Conservation (phyloP, 2,797 vertebrate species). For the Rhyacichthys aspro region DNA sequence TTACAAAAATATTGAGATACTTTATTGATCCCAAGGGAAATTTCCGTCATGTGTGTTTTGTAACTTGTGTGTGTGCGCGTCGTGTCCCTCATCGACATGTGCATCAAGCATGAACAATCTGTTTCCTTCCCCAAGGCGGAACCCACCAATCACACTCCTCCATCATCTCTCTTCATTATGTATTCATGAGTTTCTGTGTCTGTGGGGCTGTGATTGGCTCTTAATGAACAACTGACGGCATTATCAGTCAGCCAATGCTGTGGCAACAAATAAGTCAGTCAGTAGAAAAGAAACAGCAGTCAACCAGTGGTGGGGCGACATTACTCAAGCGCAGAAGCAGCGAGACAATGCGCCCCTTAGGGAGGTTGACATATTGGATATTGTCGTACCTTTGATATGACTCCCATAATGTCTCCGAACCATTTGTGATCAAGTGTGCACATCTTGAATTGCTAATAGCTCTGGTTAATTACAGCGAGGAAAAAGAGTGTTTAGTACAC, state of each 20-base stretch:
- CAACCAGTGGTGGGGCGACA: constrained; percentile 54
- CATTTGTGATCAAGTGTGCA: constrained; percentile 47
- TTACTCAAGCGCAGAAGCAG: constrained; percentile 58
- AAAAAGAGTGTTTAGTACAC: constrained; percentile 40
- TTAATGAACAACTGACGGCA: constrained; percentile 74
- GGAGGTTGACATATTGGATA: constrained; percentile 62
- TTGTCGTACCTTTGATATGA: constrained; percentile 55
- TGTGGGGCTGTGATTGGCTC: constrained; percentile 74
- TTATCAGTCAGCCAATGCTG: constrained; percentile 70
- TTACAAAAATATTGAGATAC: no score
- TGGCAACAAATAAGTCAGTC: constrained; percentile 69
- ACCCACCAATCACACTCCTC: constrained; percentile 66
- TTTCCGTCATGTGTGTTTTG: neutral
- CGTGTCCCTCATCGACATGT: constrained; percentile 24
- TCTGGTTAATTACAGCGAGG: constrained; percentile 56
- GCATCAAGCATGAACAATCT: constrained; percentile 58
- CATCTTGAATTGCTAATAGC: constrained; percentile 48
- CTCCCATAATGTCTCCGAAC: constrained; percentile 43
- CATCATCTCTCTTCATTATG: constrained; percentile 72
- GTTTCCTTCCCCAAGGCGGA: constrained; percentile 59
- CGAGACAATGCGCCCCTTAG: constrained; percentile 51
- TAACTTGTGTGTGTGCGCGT: neutral
- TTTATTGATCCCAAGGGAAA: no score
- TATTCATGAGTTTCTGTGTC: constrained; percentile 78
- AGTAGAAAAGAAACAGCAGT: constrained; percentile 64